Conservation (phyloP, 2,888 invertebrate genomes). For the Tethea ocularis region DNA sequence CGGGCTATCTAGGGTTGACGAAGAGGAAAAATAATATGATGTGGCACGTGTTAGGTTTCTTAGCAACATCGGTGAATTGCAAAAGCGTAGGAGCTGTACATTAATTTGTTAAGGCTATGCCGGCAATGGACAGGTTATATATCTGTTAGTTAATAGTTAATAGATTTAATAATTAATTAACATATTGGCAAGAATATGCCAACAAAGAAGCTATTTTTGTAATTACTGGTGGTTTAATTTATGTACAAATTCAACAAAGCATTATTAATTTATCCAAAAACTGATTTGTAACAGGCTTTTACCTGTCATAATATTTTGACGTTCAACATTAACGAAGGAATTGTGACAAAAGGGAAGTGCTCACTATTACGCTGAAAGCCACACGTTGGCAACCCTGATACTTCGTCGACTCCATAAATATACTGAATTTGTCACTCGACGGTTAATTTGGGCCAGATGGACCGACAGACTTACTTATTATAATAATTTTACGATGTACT, state of each 20-base stretch:
- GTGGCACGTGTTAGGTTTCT: background rate
- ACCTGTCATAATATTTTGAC: constrained; percentile 4
- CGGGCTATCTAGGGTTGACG: constrained; percentile 30
- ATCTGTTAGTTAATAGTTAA: no score
- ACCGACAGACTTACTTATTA: constrained; percentile 44
- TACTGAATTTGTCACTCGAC: constrained; percentile 63
- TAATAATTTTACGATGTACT: constrained; percentile 42
- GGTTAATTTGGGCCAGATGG: constrained; percentile 52
- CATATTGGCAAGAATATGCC: no score
- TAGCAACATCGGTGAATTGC: no score
- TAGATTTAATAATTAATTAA: no score
- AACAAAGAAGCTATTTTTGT: no score
- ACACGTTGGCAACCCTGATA: constrained; percentile 43
- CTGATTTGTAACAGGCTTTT: constrained; percentile 15
- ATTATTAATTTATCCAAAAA: background rate
- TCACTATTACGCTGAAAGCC: constrained; percentile 24
- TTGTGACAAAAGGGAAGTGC: constrained; percentile 22
- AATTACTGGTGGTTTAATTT: background rate
- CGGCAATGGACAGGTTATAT: no score
- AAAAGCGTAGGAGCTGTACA: no score
- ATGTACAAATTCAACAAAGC: background rate
- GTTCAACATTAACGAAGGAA: constrained; percentile 11
- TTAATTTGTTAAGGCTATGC: no score
- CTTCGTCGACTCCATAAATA: constrained; percentile 53
- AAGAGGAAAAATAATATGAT: constrained; percentile 10